Base-by-base conservation (phyloP, 2,113 vertebrate species). In the Ornithorhynchus anatinus region DNA sequence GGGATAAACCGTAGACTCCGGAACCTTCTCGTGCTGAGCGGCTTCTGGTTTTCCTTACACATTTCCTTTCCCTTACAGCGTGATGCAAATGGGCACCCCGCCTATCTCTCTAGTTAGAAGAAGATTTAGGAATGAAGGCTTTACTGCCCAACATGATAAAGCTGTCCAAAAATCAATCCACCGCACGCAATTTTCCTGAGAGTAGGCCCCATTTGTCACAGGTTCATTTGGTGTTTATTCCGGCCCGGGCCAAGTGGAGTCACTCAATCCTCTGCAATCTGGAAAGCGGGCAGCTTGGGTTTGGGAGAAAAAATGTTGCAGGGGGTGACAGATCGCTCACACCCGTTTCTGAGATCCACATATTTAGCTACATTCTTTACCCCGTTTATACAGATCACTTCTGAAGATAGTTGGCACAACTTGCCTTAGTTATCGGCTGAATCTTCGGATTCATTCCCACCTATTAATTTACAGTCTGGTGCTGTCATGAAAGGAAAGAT, bases 41-140 rank as follows among this genome's bases (percentile, higher is more conserved):
- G 2, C 8, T 79, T 69, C 59, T 75, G 66, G 32, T 13, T 64
- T 65, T 16, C 7, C 27, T 13, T 27, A 2, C 13, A 37, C 2
- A 7, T 65, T 80, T 78, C 37, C 23, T 75, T 71, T 20, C 32
- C 77, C 62, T 16, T 65, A 38, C 31, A 61, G 29, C 39, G 54
- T 39, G 60, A 25, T 3, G n/a, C 58, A n/a, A 79, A 72, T 56
- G 53, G 32, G n/a, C 2, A 2, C 54, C 54, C 1, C 33, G 23
- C 43, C 2, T 77, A 39, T 75, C 84, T 51, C 13, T 51, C 1
- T 40, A 44, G 6, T 43, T 74, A 50, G 9, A 42, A 40, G 51
- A 70, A 56, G 32, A 48, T 50, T 59, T 69, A 54, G 19, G 33
- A 51, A 35, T 27, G 8, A 54, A n/a, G 38, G 56, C 72, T 72